These are phyloP conservation scores for Toxonevra muliebris DNA, from an alignment of 2,888 invertebrate genomes.

Conservation along the genomic window DNA sequence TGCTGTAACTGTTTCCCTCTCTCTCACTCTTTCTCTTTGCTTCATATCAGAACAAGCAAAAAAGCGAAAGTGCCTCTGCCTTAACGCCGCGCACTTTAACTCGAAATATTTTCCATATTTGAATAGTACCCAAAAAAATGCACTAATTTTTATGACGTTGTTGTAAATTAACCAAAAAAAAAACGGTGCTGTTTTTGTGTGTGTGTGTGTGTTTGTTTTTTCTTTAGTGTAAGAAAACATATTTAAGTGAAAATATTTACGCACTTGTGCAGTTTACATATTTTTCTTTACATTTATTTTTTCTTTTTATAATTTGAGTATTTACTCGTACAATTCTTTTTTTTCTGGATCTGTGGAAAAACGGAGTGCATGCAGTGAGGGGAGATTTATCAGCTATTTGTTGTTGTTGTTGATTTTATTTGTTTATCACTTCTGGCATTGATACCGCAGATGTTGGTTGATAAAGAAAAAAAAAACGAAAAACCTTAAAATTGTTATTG, in stretches of 20 bases:
- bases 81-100: not conserved
- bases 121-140: not conserved
- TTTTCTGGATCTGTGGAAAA: too few relatives aligned
- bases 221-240: not conserved
- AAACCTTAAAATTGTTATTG: too few relatives aligned
- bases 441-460: not conserved
- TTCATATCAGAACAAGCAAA: not conserved
- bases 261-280: slow-evolving; percentile 4
- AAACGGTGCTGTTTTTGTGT: too few relatives aligned
- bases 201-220: too few relatives aligned
- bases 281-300: not conserved
- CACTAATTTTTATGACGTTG: slow-evolving; percentile 4
- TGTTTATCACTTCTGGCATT: not conserved
- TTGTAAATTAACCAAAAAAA: not conserved
- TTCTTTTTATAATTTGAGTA: not conserved
- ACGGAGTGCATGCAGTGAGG: too few relatives aligned
- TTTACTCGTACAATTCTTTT: too few relatives aligned
- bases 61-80: slow-evolving; percentile 30
- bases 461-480: not conserved
- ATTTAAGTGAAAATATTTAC: slow-evolving; percentile 7
- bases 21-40: too few relatives aligned
- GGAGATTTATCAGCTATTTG: not conserved
- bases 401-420: not conserved
- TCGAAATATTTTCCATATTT: too few relatives aligned
- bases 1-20: too few relatives aligned